Base-by-base conservation (phyloP, 2,888 invertebrate genomes). In the Heliconius sara region DNA sequence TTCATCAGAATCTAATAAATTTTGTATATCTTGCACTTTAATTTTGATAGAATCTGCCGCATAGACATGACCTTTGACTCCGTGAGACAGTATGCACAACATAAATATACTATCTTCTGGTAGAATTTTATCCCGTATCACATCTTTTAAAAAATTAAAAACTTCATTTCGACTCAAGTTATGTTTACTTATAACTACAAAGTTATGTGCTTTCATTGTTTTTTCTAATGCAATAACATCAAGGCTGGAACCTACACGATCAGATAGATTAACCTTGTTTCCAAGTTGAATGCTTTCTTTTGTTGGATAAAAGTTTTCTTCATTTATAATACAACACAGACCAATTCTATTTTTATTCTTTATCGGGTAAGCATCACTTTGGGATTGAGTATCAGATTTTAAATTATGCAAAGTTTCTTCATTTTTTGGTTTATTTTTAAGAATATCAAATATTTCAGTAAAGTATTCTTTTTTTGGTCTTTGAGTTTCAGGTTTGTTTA, bases 21-120 rank as follows among this genome's bases (percentile, higher is more conserved):
- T 88, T 86, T 94, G 91, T 78, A 95, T 91, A 78, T 91, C 88
- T 81, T 93, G 91, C 65, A 95, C 87, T 83, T 91, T 93, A 9
- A 95, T 89, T 85, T 92, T 91, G 0, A 94, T 89, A 65, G 92
- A 92, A 84, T 95, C 93, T 25, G 94, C 91, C 77, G 94, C 92
- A 88, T 88, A 95, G 0, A 95, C 87, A 86, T 93, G 91, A 0
- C 92, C 95, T 80, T 88, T 89, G 2, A 93, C 91, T 63, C 95
- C 95, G 88, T 95, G 95, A 71, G 95, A 95, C 30, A 95, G 84
- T 82, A 95, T 91, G 83, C 94, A 95, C 16, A 95, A 84, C 87
- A 95, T 90, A 76, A 95, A 95, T 65, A 94, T 87, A 84, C 95
- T 95, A 79, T 94, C 92, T 57, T 91, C 87, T 74, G 85, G 80